Percentiles rank a stretch among this genome's conserved stretches.
Conservation (phyloP, 2,797 vertebrate genomes). For the Gila robusta region DNA sequence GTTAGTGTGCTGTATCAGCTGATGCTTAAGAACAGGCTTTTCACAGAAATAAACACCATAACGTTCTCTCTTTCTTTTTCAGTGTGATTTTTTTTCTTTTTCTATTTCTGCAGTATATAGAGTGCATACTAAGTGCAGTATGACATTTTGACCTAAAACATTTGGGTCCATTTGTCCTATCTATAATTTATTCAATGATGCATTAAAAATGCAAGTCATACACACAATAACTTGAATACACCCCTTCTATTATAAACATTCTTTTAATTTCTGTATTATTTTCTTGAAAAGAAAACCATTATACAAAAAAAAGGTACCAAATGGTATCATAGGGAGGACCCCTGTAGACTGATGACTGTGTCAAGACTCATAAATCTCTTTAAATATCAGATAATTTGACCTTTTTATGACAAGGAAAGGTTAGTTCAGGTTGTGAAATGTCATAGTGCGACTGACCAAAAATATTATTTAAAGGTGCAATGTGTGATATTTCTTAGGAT, state of each 20-base stretch:
- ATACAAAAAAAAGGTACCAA: neutral
- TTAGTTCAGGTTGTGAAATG: neutral
- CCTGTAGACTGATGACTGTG: neutral
- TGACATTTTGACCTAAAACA: neutral
- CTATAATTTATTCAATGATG: neutral
- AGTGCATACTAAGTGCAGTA: no score
- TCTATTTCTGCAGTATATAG: neutral
- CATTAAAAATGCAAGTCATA: neutral
- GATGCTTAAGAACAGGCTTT: conserved; percentile 9
- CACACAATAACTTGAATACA: neutral
- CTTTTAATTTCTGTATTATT: neutral
- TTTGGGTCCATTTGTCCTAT: neutral
- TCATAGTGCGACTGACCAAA: neutral
- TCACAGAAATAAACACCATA: neutral
- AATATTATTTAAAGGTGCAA: no score
- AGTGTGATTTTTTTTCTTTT: neutral
- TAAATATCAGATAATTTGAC: conserved; percentile 4
- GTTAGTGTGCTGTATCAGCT: conserved; percentile 13
- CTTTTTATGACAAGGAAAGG: neutral
- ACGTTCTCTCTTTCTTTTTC: neutral
- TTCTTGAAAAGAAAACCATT: neutral
- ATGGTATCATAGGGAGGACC: neutral
- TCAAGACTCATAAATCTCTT: neutral
- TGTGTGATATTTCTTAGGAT: no score
- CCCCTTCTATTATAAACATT: neutral